Evolutionary conservation across 2,113 vertebrate species (phyloP).

Genomic region (Archilochus colubris): DNA sequence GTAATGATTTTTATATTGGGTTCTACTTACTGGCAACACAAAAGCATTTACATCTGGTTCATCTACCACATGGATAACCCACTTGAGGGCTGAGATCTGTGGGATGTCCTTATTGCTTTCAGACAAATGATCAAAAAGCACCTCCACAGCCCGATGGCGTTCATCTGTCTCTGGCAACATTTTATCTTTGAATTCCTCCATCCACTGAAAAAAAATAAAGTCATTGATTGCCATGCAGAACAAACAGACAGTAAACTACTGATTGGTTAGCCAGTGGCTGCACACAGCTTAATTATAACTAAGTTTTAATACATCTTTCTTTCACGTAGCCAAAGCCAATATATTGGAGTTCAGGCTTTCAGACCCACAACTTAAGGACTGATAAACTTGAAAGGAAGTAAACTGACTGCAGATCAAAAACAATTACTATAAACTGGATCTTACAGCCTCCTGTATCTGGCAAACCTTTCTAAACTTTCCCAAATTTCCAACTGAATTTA

Average conservation of each 20-base stretch:
- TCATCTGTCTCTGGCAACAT: slow-evolving; percentile 83
- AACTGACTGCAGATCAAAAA: background rate
- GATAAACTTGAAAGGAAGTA: background rate
- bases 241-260: background rate
- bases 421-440: background rate
- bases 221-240: background rate
- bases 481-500: background rate
- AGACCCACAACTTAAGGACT: background rate
- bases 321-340: background rate
- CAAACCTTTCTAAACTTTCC: background rate
- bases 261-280: background rate
- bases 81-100: slow-evolving; percentile 80
- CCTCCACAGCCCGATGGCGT: slow-evolving; percentile 82
- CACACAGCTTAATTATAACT: background rate
- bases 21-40: slow-evolving; percentile 87
- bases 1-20: background rate
- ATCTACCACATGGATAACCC: slow-evolving; percentile 89
- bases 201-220: slow-evolving; percentile 75
- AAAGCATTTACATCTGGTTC: slow-evolving; percentile 86
- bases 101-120: slow-evolving; percentile 90
- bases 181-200: slow-evolving; percentile 82
- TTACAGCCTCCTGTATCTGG: background rate
- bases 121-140: slow-evolving; percentile 80
- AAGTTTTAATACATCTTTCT: background rate
- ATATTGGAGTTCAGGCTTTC: background rate